Base-by-base conservation (phyloP, 2,113 vertebrate species). In the Hippocampus zosterae region DNA sequence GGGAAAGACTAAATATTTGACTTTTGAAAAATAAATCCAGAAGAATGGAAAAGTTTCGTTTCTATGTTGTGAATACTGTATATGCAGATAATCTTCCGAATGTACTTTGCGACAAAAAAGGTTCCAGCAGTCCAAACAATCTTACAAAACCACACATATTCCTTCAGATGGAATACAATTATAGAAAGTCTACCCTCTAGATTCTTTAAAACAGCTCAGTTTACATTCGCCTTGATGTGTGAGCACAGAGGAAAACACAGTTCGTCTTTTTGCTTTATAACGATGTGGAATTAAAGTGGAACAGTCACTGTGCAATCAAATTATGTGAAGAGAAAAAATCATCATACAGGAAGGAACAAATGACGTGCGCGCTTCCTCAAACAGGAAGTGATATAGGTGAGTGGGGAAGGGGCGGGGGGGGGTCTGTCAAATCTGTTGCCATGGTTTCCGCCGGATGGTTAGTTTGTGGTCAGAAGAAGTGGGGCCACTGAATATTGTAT, bases 61-160 rank as follows among this genome's bases (percentile, higher is more conserved):
- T n/a, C 8, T 63, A 8, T 23, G 19, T 13, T n/a, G 10, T 42
- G 37, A 25, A 25, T 44, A n/a, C n/a, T n/a, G n/a, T n/a, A 25
- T 37, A 15, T 65, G 72, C 27, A 70, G 29, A 67, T 67, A 67
- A 67, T 27, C n/a, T 33, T 63, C 52, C 66, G 68, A 74, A 81
- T 73, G 70, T 71, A 78, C 53, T 66, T 53, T 75, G 42, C 53
- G 46, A 42, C 78, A 86, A 86, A 87, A 86, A 82, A 78, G 85
- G 25, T 42, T 73, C 57, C 8, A 53, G 23, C n/a, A 60, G 46
- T 62, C 19, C 69, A 63, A 67, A 69, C 74, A 67, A 71, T 56
- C 29, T 40, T 62, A 16, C 18, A 61, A 37, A 40, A 21, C 23
- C 55, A 57, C 12, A 57, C 55, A 57, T 6, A 37, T 62, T 62